Percentiles rank a stretch among this genome's conserved stretches.
Conservation (phyloP, 2,888 invertebrate genomes). For the Chaitophorus viminalis region DNA sequence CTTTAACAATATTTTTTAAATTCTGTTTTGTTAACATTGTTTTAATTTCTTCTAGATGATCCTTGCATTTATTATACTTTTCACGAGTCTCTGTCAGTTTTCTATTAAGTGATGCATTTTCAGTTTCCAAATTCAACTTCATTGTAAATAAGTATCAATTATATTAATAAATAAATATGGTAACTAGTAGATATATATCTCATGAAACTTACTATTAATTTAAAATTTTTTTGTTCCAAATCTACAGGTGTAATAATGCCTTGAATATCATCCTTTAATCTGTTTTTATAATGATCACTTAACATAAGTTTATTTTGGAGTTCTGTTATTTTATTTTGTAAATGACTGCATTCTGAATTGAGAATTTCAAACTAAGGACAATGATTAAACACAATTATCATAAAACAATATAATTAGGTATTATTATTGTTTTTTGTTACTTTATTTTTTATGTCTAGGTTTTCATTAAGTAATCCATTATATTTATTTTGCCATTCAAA, state of each 20-base stretch:
- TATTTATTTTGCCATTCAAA: slow-evolving; percentile 45
- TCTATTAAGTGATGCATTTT: slow-evolving; percentile 28
- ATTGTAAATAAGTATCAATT: not conserved
- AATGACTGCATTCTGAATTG: slow-evolving; percentile 43
- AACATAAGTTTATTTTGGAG: slow-evolving; percentile 43
- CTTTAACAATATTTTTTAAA: slow-evolving; percentile 35
- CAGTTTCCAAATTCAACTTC: slow-evolving; percentile 45
- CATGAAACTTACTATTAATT: slow-evolving; percentile 40
- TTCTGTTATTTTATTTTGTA: slow-evolving; percentile 51
- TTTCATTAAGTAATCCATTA: slow-evolving; percentile 25
- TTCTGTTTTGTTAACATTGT: slow-evolving; percentile 35
- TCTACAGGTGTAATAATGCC: slow-evolving; percentile 26
- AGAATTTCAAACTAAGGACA: slow-evolving; percentile 43
- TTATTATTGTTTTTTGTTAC: not conserved
- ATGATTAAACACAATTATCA: not conserved
- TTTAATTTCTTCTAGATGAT: slow-evolving; percentile 46
- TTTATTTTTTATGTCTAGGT: slow-evolving; percentile 30
- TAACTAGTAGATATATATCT: not conserved
- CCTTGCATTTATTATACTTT: slow-evolving; percentile 48
- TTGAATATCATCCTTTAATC: slow-evolving; percentile 42
- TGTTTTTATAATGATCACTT: slow-evolving; percentile 49
- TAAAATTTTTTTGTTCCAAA: slow-evolving; percentile 18
- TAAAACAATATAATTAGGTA: not conserved
- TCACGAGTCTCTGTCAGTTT: slow-evolving; percentile 33
- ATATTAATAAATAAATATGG: slow-evolving; percentile 1